These are phyloP conservation scores for Tachycineta bicolor DNA, from an alignment of 2,113 vertebrate species.

Conservation along the genomic window DNA sequence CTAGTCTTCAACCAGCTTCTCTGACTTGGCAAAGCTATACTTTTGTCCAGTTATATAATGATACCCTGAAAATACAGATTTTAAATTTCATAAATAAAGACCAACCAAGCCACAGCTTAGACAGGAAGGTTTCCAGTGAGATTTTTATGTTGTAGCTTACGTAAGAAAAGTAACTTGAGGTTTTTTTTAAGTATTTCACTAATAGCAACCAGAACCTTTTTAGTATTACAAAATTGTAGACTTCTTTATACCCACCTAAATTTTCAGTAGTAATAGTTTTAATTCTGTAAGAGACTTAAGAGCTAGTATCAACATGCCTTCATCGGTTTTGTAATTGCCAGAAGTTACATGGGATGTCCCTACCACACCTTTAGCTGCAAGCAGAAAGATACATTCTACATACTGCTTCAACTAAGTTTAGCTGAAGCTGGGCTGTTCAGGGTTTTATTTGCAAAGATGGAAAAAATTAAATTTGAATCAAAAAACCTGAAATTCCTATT, in stretches of 20 bases:
- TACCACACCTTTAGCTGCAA: background rate
- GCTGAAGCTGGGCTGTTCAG: background rate
- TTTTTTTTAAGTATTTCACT: background rate
- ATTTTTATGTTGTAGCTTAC: background rate
- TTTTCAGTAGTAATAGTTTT: background rate
- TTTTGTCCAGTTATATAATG: background rate
- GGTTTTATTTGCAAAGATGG: background rate
- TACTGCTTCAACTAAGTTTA: background rate
- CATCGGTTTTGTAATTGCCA: background rate
- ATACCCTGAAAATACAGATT: background rate
- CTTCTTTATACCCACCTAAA: background rate
- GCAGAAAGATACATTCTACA: background rate
- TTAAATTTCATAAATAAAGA: background rate
- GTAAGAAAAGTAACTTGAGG: background rate
- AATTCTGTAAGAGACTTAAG: background rate
- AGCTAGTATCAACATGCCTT: background rate
- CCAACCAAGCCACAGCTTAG: background rate
- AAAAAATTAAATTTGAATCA: background rate
- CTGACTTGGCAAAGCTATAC: background rate
- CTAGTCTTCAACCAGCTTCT: background rate
- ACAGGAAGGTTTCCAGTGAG: background rate
- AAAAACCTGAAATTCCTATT: background rate
- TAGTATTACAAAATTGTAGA: background rate
- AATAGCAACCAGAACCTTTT: background rate
- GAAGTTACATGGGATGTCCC: background rate